These are phyloP conservation scores for Anarrhichthys ocellatus DNA, from an alignment of 2,113 vertebrate genomes.

Conservation along the genomic window DNA sequence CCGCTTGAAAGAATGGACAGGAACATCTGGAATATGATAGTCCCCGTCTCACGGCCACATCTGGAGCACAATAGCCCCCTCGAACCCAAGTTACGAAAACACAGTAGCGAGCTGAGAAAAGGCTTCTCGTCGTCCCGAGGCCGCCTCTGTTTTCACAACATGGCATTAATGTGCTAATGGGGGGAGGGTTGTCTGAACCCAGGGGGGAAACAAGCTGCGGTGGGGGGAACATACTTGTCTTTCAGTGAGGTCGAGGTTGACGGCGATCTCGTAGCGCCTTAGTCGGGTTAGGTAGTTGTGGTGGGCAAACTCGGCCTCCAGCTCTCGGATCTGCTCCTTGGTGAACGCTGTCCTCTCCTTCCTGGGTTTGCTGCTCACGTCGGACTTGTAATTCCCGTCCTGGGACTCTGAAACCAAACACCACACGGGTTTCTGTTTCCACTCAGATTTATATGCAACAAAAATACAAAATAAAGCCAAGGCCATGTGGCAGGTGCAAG, in stretches of 20 bases:
- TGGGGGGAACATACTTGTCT: conserved; percentile 90
- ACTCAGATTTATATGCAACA: conserved; percentile 66
- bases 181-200: conserved; percentile 21
- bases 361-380: conserved; percentile 96
- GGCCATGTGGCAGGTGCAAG: conserved; percentile 73
- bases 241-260: conserved; percentile 98
- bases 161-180: conserved; percentile 62
- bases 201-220: conserved; percentile 17
- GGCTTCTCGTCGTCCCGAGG: conserved; percentile 37
- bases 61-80: conserved; percentile 71
- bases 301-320: conserved; percentile 98
- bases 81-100: conserved; percentile 57
- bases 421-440: conserved; percentile 62
- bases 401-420: conserved; percentile 91
- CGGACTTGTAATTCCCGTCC: conserved; percentile 97
- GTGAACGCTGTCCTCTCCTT: conserved; percentile 99
- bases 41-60: conserved; percentile 70
- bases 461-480: conserved; percentile 52
- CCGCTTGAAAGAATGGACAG: conserved; percentile 71
- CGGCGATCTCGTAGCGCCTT: conserved; percentile 97
- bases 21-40: conserved; percentile 82
- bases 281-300: conserved; percentile 99
- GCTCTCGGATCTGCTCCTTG: conserved; percentile 98
- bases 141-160: conserved; percentile 68
- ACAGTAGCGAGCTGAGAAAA: conserved; percentile 52